Base-by-base conservation (phyloP, 2,888 invertebrate species). In the Chalcosyrphus nemorum region DNA sequence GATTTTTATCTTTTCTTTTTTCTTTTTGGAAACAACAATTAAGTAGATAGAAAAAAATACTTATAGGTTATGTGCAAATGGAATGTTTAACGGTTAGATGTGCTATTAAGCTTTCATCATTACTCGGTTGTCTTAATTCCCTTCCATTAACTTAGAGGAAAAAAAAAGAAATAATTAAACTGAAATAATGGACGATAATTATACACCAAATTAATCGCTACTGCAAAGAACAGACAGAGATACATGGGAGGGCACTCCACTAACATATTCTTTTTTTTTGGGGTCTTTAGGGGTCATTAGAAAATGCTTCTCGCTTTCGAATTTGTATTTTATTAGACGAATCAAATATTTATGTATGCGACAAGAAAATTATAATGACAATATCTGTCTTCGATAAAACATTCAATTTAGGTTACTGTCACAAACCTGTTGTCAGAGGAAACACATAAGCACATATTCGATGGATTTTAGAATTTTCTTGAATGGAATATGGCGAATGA, bases 1-100 rank as follows among this genome's bases (percentile, higher is more conserved):
- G 65, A 76, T 71, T 41, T 17, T 65, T 75, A 76, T 65, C 68
- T 32, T 11, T 65, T 19, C 65, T 19, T 32, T 19, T 13, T 50
- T 29, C 13, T 9, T 9, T 59, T 52, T 59, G 50, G 13, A 38
- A 50, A 41, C 38, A 50, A 35, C 13, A 45, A 27, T 38, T 43
- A 63, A 63, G n/a, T n/a, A n/a, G n/a, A n/a, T n/a, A n/a, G n/a
- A n/a, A n/a, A n/a, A n/a, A n/a, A n/a, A n/a, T n/a, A n/a, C 38
- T 7, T 19, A 61, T 32, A 32, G 15, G 15, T 45, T 47, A n/a
- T 24, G 59, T 11, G 17, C 17, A 52, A 56, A 47, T 56, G 61
- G 61, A 81, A 61, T 74, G 38, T 54, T 59, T 29, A 68, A 81
- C 61, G 29, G 68, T 81, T 74, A 56, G n/a, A 38, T 72, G 72